Evolutionary conservation across 1,140 invertebrate species (phyloP), one percentile per base, ranked within the genome.

Genomic region (Ips nitidus): DNA sequence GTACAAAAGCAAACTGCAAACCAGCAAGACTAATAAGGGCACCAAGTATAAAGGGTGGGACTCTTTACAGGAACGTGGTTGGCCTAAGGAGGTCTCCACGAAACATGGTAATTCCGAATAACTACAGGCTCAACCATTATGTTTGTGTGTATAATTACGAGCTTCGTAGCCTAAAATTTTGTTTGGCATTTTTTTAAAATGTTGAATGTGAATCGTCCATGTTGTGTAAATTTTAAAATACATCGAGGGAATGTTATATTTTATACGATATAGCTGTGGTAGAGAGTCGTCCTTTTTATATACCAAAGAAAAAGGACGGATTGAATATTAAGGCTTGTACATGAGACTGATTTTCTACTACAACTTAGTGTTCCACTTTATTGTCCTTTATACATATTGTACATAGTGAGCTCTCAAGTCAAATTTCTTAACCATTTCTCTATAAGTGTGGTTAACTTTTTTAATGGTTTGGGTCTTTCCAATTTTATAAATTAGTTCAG

Each of bases 1-100:
- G 74, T 85, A 85, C 55, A 80, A 84, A 38, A 79, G 80, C 55
- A 79, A 80, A 58, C 76, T 84, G 70, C 80, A 82, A 8, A 66
- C 52, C 5, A 42, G 40, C 37, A 66, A 66, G 39, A 74, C 69
- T 43, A 71, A 71, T 36, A 73, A 73, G 58, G 70, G 74, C 53
- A 73, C 69, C 3, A 75, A 73, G 63, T 75, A 72, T 42, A 76
- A 73, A 66, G 72, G 66, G 50, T 76, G 74, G 7, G 77, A 79
- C 62, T 70, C 75, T 37, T 47, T 78, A 42, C 66, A 75, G 6
- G 76, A 80, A 53, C 50, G 55, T 37, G 58, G 71, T 8, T 79
- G 77, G 75, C 73, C 78, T 55, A 73, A 70, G 53, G 76, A 78
- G 38, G 71, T 78, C 22, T 66, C 74, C 38, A 73, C 78, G 1